Evolutionary conservation across 2,113 vertebrate genomes (phyloP).

Genomic region (Poeciliopsis turrubarensis): DNA sequence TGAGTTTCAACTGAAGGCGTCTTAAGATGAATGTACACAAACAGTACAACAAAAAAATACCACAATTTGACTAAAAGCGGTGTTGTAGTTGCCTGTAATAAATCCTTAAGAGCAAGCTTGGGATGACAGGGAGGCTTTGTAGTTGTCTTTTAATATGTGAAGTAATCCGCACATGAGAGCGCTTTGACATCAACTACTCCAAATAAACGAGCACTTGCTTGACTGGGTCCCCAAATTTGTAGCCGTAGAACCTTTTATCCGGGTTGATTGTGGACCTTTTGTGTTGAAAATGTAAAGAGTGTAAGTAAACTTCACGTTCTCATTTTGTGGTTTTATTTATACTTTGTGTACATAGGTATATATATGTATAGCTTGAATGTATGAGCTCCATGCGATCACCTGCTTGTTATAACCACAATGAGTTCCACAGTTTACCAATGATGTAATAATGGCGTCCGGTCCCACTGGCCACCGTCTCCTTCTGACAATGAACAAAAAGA

Average conservation of each 20-base stretch:
- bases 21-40: slow-evolving; percentile 42
- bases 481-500: slow-evolving; percentile 40
- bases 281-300: slow-evolving; percentile 63
- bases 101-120: slow-evolving; percentile 74
- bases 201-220: slow-evolving; percentile 70
- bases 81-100: slow-evolving; percentile 51
- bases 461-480: slow-evolving; percentile 35
- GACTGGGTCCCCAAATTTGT: slow-evolving; percentile 58
- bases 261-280: slow-evolving; percentile 51
- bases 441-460: not conserved
- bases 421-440: slow-evolving; percentile 47
- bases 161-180: slow-evolving; percentile 53
- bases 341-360: slow-evolving; percentile 80
- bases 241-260: slow-evolving; percentile 34
- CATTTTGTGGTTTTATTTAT: slow-evolving; percentile 81
- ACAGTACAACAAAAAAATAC: slow-evolving; percentile 2
- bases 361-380: slow-evolving; percentile 80
- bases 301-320: slow-evolving; percentile 62
- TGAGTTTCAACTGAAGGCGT: slow-evolving; percentile 11
- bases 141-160: slow-evolving; percentile 44
- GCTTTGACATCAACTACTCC: slow-evolving; percentile 66
- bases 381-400: slow-evolving; percentile 65
- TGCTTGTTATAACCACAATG: slow-evolving; percentile 64
- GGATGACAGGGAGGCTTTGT: slow-evolving; percentile 21
- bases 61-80: slow-evolving; percentile 20